Evolutionary conservation across 2,888 invertebrate genomes (phyloP), one percentile per base, ranked within the genome.

Genomic region (Abrostola triplasia): DNA sequence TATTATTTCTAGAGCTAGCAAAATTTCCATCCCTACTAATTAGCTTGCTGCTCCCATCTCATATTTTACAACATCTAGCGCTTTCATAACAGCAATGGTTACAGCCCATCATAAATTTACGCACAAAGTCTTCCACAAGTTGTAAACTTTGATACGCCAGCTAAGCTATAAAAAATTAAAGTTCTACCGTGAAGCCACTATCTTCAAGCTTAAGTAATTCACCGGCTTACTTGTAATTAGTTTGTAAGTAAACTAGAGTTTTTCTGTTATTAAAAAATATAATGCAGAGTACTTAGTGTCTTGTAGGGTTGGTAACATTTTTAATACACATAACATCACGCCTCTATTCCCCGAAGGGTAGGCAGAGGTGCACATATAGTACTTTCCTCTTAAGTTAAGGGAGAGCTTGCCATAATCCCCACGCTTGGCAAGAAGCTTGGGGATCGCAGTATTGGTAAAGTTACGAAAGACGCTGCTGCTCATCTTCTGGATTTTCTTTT

Each of bases 181-280:
- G 9, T 37, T 48, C 10, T n/a, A 36, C 51, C 51, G 13, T 37
- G 48, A 37, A 36, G 7, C 47, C 40, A 41, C 9, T 12, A 35
- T 37, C 11, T 13, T 5, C 35, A 13, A 53, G 58, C 63, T 60
- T 6, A 12, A 62, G 50, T 51, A 51, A 63, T 64, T 55, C 52
- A 44, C 49, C 42, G 24, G 9, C 47, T 37, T 52, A 50, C 37
- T 77, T 75, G 50, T 73, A 77, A 77, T 75, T 64, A 77, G 66
- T 75, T 77, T 42, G 51, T 48, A 50, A 72, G 64, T 61, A 57
- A 59, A 52, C 53, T 57, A 51, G 13, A 5, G 24, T 64, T 41
- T 59, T 48, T 56, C 24, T 44, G 49, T 47, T 58, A 48, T 44
- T 57, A 54, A 53, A 67, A 58, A 59, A 35, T 48, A 56, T 37